These are phyloP conservation scores for Harpagoxenus sublaevis DNA, from an alignment of 2,888 invertebrate genomes.

Conservation along the genomic window DNA sequence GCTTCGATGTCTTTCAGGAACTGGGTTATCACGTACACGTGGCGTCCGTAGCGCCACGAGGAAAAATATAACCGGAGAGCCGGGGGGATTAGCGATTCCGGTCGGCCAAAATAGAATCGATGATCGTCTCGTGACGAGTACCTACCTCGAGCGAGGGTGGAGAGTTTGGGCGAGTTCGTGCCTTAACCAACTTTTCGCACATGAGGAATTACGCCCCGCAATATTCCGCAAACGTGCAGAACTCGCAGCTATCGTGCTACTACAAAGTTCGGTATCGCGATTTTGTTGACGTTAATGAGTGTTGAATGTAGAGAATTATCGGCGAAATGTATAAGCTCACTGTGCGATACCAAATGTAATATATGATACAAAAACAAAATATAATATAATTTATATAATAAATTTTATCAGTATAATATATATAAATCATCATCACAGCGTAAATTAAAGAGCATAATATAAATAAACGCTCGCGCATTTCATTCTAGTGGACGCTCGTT, in stretches of 20 bases:
- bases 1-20: constrained; percentile 48
- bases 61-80: not conserved
- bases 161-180: not conserved
- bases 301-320: not conserved
- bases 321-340: not conserved
- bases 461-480: not conserved
- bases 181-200: not conserved
- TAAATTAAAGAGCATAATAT: not conserved
- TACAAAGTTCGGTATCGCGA: not conserved
- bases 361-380: not conserved
- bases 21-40: constrained; percentile 48
- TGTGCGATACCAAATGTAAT: not conserved
- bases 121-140: constrained; percentile 32
- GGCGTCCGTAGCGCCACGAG: constrained; percentile 6
- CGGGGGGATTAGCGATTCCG: constrained; percentile 21
- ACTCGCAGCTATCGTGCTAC: not conserved
- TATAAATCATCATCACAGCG: not conserved
- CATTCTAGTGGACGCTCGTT: not conserved
- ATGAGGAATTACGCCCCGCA: not conserved
- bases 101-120: constrained; percentile 27
- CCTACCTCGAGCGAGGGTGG: not conserved
- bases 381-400: not conserved
- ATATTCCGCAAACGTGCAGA: constrained; percentile 2
- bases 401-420: not conserved
- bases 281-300: not conserved